Evolutionary conservation across 2,888 invertebrate species (phyloP).

Genomic region (Dromius quadrimaculatus): DNA sequence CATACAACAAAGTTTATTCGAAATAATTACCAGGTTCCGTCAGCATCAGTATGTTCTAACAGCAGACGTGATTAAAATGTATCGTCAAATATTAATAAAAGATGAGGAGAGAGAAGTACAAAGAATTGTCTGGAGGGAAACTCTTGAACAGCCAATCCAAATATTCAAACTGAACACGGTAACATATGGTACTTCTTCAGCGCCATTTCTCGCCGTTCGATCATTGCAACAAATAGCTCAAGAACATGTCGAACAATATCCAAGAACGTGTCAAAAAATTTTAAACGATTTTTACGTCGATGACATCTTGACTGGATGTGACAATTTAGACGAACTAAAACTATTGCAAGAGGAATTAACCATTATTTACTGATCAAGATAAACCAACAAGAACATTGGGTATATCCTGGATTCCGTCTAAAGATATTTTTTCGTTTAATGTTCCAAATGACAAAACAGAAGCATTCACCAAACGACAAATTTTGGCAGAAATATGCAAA

Average conservation of each 20-base stretch:
- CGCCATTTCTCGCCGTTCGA: constrained; percentile 55
- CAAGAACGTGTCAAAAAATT: constrained; percentile 51
- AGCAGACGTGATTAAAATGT: constrained; percentile 60
- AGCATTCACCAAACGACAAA: constrained; percentile 32
- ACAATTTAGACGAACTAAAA: constrained; percentile 32
- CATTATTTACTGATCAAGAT: background rate
- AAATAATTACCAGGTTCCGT: constrained; percentile 58
- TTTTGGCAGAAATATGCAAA: constrained; percentile 15
- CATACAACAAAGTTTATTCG: constrained; percentile 57
- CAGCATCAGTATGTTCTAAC: constrained; percentile 55
- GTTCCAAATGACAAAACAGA: background rate
- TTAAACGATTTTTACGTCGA: constrained; percentile 55
- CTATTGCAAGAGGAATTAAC: constrained; percentile 12
- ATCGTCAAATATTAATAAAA: constrained; percentile 57
- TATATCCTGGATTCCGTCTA: background rate
- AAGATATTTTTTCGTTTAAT: constrained; percentile 8
- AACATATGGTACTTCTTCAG: constrained; percentile 55
- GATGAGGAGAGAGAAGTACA: constrained; percentile 55
- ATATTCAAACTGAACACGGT: constrained; percentile 55
- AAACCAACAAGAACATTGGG: constrained; percentile 16
- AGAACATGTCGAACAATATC: constrained; percentile 51
- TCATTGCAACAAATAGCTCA: constrained; percentile 54
- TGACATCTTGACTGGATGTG: constrained; percentile 53
- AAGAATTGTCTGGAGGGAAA: constrained; percentile 56
- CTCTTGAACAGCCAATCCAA: constrained; percentile 47